Percentiles rank a stretch among this genome's conserved stretches.
phyloP scores from a whole-genome alignment of 1,140 invertebrate species.

The Neomicropteryx cornuta region DNA sequence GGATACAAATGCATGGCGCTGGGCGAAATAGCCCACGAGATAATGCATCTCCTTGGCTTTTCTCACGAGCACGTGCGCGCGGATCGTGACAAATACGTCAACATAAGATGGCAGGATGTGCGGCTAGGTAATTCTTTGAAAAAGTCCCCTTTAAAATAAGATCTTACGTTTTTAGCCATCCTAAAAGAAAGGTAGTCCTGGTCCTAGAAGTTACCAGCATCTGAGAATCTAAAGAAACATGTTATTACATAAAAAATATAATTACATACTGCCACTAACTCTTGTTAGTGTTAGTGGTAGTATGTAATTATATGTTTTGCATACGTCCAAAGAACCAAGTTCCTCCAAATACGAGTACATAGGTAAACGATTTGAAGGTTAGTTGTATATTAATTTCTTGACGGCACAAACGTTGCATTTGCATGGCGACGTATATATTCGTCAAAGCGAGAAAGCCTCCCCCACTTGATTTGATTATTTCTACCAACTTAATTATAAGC shows the following conservation, averaged over 20 bases:
- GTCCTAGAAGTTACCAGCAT: no score
- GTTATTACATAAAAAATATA: no score
- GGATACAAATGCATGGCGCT: constrained; percentile 30
- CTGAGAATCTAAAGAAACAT: no score
- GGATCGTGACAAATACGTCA: constrained; percentile 66
- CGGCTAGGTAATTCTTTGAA: constrained; percentile 38
- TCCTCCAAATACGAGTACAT: no score
- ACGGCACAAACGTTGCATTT: no score
- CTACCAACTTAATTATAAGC: neutral
- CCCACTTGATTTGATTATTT: neutral
- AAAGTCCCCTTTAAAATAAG: neutral
- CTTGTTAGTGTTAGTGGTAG: no score
- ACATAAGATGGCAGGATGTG: constrained; percentile 65
- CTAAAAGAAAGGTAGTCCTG: neutral
- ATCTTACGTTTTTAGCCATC: neutral
- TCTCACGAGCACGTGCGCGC: constrained; percentile 73
- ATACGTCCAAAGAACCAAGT: no score
- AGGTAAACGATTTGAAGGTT: no score
- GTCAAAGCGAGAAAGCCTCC: neutral
- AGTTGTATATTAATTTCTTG: no score
- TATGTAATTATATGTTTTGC: no score
- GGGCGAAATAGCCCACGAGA: constrained; percentile 68
- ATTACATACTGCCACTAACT: no score
- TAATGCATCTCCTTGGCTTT: constrained; percentile 79
- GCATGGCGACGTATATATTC: no score